phyloP scores from a whole-genome alignment of 2,888 invertebrate genomes.

The Amorpha juglandis region DNA sequence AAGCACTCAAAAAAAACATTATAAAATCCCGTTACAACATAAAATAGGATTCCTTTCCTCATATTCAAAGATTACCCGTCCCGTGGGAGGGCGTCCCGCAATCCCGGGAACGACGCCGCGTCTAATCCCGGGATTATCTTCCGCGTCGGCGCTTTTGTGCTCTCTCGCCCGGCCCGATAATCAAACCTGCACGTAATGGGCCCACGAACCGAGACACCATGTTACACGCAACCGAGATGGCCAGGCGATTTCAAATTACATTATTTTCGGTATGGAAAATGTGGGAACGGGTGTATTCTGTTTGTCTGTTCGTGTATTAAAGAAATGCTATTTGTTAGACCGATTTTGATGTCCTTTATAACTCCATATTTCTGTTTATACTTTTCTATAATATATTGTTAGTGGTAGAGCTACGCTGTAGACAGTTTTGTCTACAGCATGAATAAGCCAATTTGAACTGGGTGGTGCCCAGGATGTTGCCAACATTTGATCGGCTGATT shows the following conservation, averaged over 20 bases:
- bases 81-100: conserved; percentile 28
- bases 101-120: conserved; percentile 28
- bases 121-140: conserved; percentile 54
- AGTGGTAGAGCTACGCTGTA: no score
- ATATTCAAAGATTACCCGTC: conserved; percentile 27
- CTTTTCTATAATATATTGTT: no score
- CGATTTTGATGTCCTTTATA: no score
- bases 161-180: conserved; percentile 70
- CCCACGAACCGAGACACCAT: conserved; percentile 17
- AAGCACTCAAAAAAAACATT: conserved; percentile 1
- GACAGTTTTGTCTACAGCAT: no score
- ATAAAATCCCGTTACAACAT: conserved; percentile 25
- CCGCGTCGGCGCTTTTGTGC: conserved; percentile 71
- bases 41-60: conserved; percentile 29
- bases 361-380: no score
- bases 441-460: no score
- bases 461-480: no score
- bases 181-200: conserved; percentile 44
- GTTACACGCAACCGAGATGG: conserved; percentile 7
- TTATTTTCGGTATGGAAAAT: conserved; percentile 25
- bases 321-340: neutral
- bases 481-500: no score
- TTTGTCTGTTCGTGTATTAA: neutral
- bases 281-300: conserved; percentile 30
- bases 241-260: conserved; percentile 1